Evolutionary conservation across 2,113 vertebrate genomes (phyloP).

Genomic region (Zosterops borbonicus): DNA sequence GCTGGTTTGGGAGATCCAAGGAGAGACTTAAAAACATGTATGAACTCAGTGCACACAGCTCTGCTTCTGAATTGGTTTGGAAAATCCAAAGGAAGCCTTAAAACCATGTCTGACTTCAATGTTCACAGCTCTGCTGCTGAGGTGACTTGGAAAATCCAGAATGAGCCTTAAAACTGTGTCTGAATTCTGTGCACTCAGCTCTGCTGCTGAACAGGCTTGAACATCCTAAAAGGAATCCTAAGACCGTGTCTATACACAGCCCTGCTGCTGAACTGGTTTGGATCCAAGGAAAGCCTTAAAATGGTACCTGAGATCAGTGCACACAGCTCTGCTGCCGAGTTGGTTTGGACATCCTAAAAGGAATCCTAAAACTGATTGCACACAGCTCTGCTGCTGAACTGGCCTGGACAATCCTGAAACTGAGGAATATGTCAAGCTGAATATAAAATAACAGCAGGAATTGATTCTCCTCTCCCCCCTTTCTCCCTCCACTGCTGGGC

Average conservation of each 20-base stretch:
- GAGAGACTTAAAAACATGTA: not conserved
- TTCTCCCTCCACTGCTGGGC: not conserved
- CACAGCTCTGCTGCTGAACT: not conserved
- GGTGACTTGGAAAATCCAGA: not conserved
- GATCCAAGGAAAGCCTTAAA: no score
- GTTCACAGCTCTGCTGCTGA: not conserved
- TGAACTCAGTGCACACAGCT: not conserved
- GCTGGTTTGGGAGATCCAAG: no score
- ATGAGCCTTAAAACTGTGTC: accelerated
- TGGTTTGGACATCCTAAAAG: no score
- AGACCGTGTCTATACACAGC: no score
- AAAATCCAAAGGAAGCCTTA: accelerated
- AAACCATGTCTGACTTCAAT: not conserved
- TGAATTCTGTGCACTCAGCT: accelerated
- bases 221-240: no score
- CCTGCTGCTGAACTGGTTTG: not conserved
- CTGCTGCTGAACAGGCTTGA: not conserved
- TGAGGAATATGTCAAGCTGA: not conserved
- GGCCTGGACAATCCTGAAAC: not conserved
- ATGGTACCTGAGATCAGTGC: no score
- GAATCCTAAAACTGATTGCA: no score
- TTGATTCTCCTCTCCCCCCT: not conserved
- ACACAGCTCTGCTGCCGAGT: no score
- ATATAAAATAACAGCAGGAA: not conserved
- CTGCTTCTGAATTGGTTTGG: not conserved